Evolutionary conservation across 2,888 invertebrate genomes (phyloP).

Genomic region (Lasioglossum zephyrum): DNA sequence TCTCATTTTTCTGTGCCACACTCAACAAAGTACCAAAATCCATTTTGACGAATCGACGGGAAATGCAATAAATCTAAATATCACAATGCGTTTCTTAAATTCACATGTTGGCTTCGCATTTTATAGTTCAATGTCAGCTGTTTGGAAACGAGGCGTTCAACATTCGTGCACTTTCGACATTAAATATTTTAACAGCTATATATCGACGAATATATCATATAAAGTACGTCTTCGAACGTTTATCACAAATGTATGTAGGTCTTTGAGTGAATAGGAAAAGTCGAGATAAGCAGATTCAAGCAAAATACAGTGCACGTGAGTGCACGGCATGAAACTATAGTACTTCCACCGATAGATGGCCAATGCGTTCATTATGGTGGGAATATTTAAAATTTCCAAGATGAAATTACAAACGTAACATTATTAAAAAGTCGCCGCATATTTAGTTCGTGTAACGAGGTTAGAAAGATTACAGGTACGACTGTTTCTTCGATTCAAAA

Average conservation of each 20-base stretch:
- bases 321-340: not conserved
- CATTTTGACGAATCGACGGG: constrained; percentile 81
- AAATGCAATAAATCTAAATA: constrained; percentile 23
- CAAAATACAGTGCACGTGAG: not conserved
- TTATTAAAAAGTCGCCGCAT: not conserved
- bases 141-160: not conserved
- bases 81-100: constrained; percentile 12
- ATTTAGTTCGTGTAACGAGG: not conserved
- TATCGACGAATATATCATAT: constrained; percentile 13
- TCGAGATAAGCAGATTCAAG: not conserved
- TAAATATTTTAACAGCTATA: not conserved
- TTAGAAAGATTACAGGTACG: not conserved
- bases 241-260: constrained; percentile 10
- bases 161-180: not conserved
- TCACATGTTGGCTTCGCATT: constrained; percentile 22
- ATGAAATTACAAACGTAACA: not conserved
- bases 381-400: not conserved
- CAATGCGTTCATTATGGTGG: not conserved
- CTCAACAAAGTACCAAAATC: constrained; percentile 88
- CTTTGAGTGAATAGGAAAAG: not conserved
- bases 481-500: not conserved
- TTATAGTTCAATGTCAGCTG: constrained; percentile 7
- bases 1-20: constrained; percentile 87
- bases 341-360: not conserved
- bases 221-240: constrained; percentile 24